Evolutionary conservation across 2,797 vertebrate genomes (phyloP).

Genomic region (Discoglossus pictus): DNA sequence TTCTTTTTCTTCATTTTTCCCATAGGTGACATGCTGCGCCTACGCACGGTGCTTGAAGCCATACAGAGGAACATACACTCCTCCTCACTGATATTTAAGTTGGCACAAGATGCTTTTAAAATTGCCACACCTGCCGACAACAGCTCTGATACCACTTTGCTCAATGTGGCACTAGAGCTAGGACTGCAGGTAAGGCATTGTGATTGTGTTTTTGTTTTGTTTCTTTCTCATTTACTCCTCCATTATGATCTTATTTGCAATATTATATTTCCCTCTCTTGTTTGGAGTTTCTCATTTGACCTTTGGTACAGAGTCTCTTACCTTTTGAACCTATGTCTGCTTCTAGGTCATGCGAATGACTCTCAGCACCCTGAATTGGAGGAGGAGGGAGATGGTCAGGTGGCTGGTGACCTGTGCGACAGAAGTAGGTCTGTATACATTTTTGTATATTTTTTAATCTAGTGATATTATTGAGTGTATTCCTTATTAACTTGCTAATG

Average conservation of each 20-base stretch:
- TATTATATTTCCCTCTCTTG: too few species aligned
- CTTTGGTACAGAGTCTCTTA: background rate
- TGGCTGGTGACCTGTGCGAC: constrained; percentile 98
- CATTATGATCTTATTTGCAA: too few species aligned
- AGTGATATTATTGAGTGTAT: too few species aligned
- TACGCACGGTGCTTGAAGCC: constrained; percentile 92
- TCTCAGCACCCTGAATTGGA: constrained; percentile 96
- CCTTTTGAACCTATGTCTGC: background rate
- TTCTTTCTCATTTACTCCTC: fast-evolving
- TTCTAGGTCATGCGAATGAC: constrained; percentile 98
- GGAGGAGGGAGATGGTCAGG: constrained; percentile 96
- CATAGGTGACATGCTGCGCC: constrained; percentile 89
- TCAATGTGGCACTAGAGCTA: constrained; percentile 93
- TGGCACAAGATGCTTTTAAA: constrained; percentile 97
- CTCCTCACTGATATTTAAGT: constrained; percentile 95
- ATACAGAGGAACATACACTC: constrained; percentile 99
- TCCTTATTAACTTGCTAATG: too few species aligned
- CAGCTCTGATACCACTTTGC: constrained; percentile 89
- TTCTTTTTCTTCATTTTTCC: background rate
- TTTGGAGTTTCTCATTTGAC: too few species aligned
- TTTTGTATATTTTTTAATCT: background rate
- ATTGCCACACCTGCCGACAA: constrained; percentile 92
- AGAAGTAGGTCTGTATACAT: constrained; percentile 88
- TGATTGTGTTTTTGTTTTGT: fast-evolving
- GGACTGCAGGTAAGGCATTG: constrained; percentile 84